phyloP scores from a whole-genome alignment of 1,140 invertebrate species.

The Danaus plexippus region DNA sequence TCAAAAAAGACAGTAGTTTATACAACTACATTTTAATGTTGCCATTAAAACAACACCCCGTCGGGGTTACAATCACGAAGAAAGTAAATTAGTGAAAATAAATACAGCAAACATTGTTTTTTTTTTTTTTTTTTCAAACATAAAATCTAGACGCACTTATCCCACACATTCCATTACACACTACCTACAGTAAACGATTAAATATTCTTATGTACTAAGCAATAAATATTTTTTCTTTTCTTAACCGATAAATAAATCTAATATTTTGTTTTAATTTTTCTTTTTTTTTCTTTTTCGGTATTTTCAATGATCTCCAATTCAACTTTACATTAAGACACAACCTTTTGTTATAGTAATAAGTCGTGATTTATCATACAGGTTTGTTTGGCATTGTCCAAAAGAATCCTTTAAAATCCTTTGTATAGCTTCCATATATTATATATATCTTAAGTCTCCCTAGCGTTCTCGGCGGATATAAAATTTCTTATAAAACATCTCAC shows the following conservation, averaged over 20 bases:
- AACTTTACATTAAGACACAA: conserved; percentile 57
- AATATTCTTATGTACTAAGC: conserved; percentile 48
- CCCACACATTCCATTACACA: conserved; percentile 30
- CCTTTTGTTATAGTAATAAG: conserved; percentile 37
- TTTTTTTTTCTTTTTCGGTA: conserved; percentile 23
- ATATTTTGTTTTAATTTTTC: conserved; percentile 46
- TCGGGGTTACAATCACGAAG: conserved; percentile 21
- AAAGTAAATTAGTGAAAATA: conserved; percentile 8
- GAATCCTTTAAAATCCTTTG: conserved; percentile 36
- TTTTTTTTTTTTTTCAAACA: conserved; percentile 19
- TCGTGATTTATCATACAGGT: conserved; percentile 36
- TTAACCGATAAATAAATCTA: conserved; percentile 59
- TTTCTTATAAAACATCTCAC: conserved; percentile 59
- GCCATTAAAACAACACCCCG: conserved; percentile 23
- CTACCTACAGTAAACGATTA: conserved; percentile 60
- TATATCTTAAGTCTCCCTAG: conserved; percentile 27
- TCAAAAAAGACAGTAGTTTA: conserved; percentile 48
- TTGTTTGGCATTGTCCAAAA: conserved; percentile 46
- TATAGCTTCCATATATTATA: conserved; percentile 35
- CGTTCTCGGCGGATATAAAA: conserved; percentile 47
- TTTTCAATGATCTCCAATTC: conserved; percentile 37
- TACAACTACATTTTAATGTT: conserved; percentile 24
- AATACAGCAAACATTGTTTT: conserved; percentile 22
- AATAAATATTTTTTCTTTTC: conserved; percentile 64
- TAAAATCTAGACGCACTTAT: conserved; percentile 17